Conservation (phyloP, 1,140 invertebrate species). For the Drosophila eugracilis region DNA sequence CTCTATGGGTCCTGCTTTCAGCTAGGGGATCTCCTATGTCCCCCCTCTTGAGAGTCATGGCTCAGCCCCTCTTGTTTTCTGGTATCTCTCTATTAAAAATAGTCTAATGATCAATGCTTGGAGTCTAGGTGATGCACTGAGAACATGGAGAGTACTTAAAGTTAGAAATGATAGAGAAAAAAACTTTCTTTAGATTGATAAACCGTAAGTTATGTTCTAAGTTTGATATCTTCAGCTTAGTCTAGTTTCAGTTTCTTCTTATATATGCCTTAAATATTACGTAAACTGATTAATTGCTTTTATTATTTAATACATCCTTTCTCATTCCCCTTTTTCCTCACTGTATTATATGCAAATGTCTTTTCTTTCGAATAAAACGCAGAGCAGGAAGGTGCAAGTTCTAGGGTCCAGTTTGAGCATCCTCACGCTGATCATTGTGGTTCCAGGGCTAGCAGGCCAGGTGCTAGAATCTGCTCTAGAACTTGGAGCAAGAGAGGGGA, state of each 20-base stretch:
- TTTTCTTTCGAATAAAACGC: too few relatives aligned
- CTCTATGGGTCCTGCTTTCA: constrained; percentile 47
- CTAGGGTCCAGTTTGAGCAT: constrained; percentile 66
- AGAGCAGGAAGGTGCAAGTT: constrained; percentile 42
- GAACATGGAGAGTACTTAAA: too few relatives aligned
- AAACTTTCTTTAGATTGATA: too few relatives aligned
- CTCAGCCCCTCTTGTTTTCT: constrained; percentile 9
- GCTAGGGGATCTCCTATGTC: not conserved
- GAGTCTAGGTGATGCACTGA: constrained; percentile 1
- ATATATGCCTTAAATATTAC: too few relatives aligned
- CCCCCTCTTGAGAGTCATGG: not conserved
- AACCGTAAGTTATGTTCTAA: too few relatives aligned
- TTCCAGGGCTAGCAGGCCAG: constrained; percentile 66
- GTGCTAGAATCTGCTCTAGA: constrained; percentile 65
- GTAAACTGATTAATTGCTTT: too few relatives aligned
- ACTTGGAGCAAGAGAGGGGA: not conserved
- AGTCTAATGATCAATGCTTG: constrained; percentile 75
- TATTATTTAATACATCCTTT: too few relatives aligned
- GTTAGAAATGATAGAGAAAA: not conserved
- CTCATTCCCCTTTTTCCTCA: too few relatives aligned
- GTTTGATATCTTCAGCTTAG: too few relatives aligned
- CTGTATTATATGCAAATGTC: constrained; percentile 33
- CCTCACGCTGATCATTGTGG: constrained; percentile 23
- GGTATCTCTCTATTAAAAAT: constrained; percentile 76
- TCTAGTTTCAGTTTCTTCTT: too few relatives aligned